Evolutionary conservation across 2,113 vertebrate species (phyloP), one percentile per base, ranked within the genome.

Genomic region (Trematomus loennbergii): DNA sequence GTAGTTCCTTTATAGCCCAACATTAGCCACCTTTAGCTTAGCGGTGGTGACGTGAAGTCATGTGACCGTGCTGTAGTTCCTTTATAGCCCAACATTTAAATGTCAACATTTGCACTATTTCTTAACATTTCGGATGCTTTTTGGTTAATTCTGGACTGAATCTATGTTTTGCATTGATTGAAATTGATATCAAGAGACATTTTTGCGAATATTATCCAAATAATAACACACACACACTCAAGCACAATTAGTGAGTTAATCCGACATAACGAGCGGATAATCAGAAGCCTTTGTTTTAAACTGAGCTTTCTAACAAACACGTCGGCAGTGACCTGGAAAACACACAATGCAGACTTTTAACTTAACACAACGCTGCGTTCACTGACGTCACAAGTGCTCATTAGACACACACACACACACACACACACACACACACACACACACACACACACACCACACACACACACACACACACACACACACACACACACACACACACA

Each of bases 261-360:
- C 50, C 22, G 29, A 61, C 1, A 72, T 64, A 65, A 78, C 66
- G 79, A 77, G 66, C 50, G 7, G 67, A 86, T 81, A 66, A 87
- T 84, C 45, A 61, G 3, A 17, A 2, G 62, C 49, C 57, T 87
- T 87, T 89, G 84, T 89, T 68, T 74, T 16, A 5, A 74, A 72
- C n/a, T 36, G 36, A 36, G 36, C 80, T 82, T 74, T 72, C 81
- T 57, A 76, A 67, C 25, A 73, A 86, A 88, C 66, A 86, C 73
- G 87, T 20, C 81, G 78, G 65, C 87, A 85, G 72, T 92, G 92
- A 95, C 91, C 89, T 93, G 85, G 89, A 93, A 93, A 64, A 62
- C 48, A 66, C 87, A 92, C 92, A 93, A 91, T 89, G 71, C 67
- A 82, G 89, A 92, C 87, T 91, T 92, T 89, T 91, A 87, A 81